Base-by-base conservation (phyloP, 2,113 vertebrate species). In the human (Homo sapiens) region DNA sequence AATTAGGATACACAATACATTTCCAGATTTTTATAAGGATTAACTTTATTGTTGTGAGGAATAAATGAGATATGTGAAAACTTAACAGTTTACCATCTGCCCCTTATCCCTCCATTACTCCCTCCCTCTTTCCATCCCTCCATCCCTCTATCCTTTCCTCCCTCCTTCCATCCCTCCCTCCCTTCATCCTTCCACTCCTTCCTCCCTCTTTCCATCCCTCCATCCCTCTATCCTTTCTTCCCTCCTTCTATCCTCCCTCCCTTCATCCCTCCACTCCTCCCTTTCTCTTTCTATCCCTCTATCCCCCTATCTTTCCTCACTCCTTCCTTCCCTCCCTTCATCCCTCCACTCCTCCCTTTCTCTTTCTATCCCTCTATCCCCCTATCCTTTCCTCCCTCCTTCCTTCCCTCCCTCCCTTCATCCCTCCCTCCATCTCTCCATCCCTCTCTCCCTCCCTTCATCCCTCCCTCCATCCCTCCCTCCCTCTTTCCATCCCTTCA, bases 21-120 rank as follows among this genome's bases (percentile, higher is more conserved):
- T 86, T 90, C 27, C 27, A 79, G 50, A 57, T 52, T 93, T 89
- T 90, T 80, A 13, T 79, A 22, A 94, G 52, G 22, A 66, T 64
- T 90, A 59, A 81, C 48, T 48, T 20, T 35, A n/a, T 68, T n/a
- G 40, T 55, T 87, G 25, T 48, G 61, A 94, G 64, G 48, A 84
- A 81, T 57, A 85, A 75, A 70, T 82, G 27, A 81, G 18, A 32
- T 40, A 25, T 22, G 3, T 50, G 12, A 90, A 75, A 86, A 78
- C 27, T 73, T 61, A 57, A n/a, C 55, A 61, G 10, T 32, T 3
- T 43, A 72, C 32, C 25, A 6, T 35, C 12, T 4, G 2, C 38
- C 45, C 40, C 7, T 66, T 23, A 13, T 73, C 52, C n/a, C 45
- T 57, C 5, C 61, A 32, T 14, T 64, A 6, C 2, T 86, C 20